Evolutionary conservation across 2,797 vertebrate genomes (phyloP), one percentile per base, ranked within the genome.

Genomic region (Silurus aristotelis): DNA sequence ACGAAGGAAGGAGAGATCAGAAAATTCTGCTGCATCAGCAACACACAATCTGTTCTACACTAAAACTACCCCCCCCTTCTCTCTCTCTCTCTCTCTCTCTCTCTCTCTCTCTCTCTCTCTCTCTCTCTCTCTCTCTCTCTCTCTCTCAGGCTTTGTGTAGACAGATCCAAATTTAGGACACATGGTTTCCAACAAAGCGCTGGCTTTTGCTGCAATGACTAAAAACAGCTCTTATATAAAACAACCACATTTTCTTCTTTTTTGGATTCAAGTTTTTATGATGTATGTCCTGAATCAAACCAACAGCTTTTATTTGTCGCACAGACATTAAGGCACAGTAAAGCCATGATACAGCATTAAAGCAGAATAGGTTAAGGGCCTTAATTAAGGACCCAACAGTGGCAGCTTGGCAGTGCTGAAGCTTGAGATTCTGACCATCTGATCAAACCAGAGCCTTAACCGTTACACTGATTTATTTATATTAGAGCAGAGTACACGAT

Each of bases 11-110:
- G 56, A 56, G 75, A 15, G 66, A 48, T 9, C 75, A 5, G 64
- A 60, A 75, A 38, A 76, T 46, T 70, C 48, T 82, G 79, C 77
- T 6, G 77, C 46, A 60, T 85, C 84, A 80, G 84, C 84, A 72
- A 60, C 77, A 19, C 78, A 38, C 17, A 79, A 68, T 79, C 85
- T 58, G 58, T 70, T 85, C 67, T 55, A 72, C 55, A 72, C 72
- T 38, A 27, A 77, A 38, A 38, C 38, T 38, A 38, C 71, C 55
- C 46, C 52, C 71, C 52, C 46, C 14, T 25, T 70, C 31, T 70
- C 66, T 27, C 13, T 31, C 66, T 67, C n/a, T 66, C 63, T n/a
- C n/a, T n/a, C n/a, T n/a, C n/a, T n/a, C n/a, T n/a, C n/a, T n/a
- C n/a, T n/a, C n/a, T 25, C 67, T 70, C 31, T 70, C 66, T 27